These are phyloP conservation scores for Sturmia bella DNA, from an alignment of 2,888 invertebrate genomes.

Conservation along the genomic window DNA sequence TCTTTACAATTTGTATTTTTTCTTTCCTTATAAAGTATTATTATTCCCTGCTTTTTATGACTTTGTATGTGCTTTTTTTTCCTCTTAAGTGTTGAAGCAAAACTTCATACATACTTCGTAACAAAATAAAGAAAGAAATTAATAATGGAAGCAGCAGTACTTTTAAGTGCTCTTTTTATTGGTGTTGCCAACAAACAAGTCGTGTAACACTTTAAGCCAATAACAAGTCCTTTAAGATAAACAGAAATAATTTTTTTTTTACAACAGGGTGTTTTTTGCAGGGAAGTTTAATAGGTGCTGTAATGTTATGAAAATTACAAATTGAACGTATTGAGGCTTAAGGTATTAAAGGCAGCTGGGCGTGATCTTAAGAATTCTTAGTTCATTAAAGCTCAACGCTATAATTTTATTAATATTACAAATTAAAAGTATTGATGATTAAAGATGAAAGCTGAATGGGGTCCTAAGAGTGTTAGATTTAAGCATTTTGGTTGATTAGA, in stretches of 20 bases:
- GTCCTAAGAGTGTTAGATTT: no score
- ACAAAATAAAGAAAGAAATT: slow-evolving; percentile 11
- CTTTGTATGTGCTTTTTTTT: slow-evolving; percentile 8
- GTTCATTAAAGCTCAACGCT: no score
- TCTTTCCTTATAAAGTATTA: neutral
- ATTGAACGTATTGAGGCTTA: no score
- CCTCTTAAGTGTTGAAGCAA: slow-evolving; percentile 28
- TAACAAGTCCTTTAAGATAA: slow-evolving; percentile 53
- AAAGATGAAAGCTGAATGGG: no score
- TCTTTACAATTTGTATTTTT: slow-evolving; percentile 37
- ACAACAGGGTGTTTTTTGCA: neutral
- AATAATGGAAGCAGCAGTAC: slow-evolving; percentile 31
- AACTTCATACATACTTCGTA: slow-evolving; percentile 51
- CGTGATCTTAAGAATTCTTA: no score
- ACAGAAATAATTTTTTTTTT: slow-evolving; percentile 16
- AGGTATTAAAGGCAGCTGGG: no score
- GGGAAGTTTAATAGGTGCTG: neutral
- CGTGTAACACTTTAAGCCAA: slow-evolving; percentile 60
- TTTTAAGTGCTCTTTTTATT: slow-evolving; percentile 32
- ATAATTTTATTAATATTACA: no score
- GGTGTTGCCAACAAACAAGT: slow-evolving; percentile 49
- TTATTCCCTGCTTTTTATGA: neutral
- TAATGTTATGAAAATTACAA: no score
- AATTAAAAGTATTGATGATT: no score
- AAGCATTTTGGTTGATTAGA: no score